Percentiles rank a stretch among this genome's conserved stretches.
These are phyloP conservation scores for Nemoura dubitans DNA, from an alignment of 2,888 invertebrate genomes.

Conservation along the genomic window DNA sequence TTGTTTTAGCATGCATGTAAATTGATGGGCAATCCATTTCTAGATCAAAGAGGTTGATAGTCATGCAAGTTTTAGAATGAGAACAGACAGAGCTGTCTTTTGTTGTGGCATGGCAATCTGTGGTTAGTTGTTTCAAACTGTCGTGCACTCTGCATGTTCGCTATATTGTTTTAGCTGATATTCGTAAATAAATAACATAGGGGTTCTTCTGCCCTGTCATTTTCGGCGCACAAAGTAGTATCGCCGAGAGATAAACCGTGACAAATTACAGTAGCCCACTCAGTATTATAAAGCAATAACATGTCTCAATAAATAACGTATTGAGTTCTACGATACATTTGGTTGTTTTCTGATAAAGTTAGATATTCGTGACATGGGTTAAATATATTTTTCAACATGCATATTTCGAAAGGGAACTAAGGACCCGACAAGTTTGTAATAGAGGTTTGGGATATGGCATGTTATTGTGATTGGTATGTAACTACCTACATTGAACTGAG, in stretches of 20 bases:
- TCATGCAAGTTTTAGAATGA: background rate
- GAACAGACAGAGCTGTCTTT: background rate
- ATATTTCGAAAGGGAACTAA: background rate
- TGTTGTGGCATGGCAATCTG: background rate
- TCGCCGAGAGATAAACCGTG: background rate
- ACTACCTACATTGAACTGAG: background rate
- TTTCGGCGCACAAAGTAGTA: background rate
- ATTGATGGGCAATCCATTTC: background rate
- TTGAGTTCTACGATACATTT: background rate
- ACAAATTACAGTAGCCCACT: background rate
- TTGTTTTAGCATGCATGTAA: background rate
- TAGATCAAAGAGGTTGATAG: background rate
- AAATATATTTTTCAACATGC: background rate
- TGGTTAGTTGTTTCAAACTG: background rate
- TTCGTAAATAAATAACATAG: background rate
- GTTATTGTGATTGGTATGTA: background rate
- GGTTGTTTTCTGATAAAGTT: background rate
- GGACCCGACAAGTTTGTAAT: background rate
- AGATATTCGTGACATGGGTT: background rate
- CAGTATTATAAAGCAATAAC: background rate
- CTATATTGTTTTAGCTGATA: background rate
- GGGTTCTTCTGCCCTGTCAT: background rate
- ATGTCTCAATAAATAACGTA: background rate
- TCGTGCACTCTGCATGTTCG: background rate
- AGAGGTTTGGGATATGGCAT: background rate